These are phyloP conservation scores for Zonitis immaculata DNA, from an alignment of 2,888 invertebrate genomes.

Conservation along the genomic window DNA sequence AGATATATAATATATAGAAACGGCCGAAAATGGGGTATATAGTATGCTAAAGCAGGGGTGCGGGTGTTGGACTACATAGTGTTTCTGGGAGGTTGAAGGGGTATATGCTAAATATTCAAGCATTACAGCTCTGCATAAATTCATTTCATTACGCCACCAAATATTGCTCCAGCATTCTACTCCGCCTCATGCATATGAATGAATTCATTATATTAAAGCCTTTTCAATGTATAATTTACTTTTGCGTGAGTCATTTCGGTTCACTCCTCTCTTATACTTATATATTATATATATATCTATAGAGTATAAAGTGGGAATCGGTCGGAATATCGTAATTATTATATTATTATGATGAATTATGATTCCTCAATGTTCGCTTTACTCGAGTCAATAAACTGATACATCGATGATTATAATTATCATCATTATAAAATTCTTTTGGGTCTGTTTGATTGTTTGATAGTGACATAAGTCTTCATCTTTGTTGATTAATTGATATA, in stretches of 20 bases:
- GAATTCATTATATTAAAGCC: conserved; percentile 63
- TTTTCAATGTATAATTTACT: conserved; percentile 64
- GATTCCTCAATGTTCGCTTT: too few relatives aligned
- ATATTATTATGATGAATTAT: conserved; percentile 39
- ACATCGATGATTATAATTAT: too few relatives aligned
- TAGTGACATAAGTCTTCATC: too few relatives aligned
- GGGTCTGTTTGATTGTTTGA: too few relatives aligned
- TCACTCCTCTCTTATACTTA: conserved; percentile 44
- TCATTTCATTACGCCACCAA: conserved; percentile 62
- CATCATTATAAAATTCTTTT: too few relatives aligned
- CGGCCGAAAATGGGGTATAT: conserved; percentile 49
- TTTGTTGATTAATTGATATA: too few relatives aligned
- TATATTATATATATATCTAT: too few relatives aligned
- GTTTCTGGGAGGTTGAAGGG: conserved; percentile 59
- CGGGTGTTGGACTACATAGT: conserved; percentile 45
- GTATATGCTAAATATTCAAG: conserved; percentile 59
- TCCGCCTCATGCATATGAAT: conserved; percentile 60
- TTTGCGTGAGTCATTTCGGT: conserved; percentile 61
- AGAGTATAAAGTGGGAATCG: conserved; percentile 46
- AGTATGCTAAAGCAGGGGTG: conserved; percentile 40
- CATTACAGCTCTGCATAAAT: conserved; percentile 63
- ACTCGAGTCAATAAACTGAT: too few relatives aligned
- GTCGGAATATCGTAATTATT: conserved; percentile 46
- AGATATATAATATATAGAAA: too few relatives aligned
- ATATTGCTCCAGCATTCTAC: conserved; percentile 56